Conservation (phyloP, 1,140 invertebrate genomes). For the Leptinotarsa defecta region DNA sequence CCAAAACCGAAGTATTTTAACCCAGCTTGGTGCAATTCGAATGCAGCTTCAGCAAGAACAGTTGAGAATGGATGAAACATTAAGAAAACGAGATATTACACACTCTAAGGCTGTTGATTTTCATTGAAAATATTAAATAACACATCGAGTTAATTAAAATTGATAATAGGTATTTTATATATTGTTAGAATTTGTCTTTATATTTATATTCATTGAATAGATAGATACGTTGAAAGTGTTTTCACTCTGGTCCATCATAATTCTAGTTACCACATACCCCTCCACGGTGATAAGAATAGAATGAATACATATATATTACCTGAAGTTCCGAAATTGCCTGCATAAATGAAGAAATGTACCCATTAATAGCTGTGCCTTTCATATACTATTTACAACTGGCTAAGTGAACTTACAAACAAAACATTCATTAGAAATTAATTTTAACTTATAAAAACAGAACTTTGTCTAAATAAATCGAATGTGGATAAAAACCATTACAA, state of each 20-base stretch:
- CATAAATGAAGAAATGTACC: neutral
- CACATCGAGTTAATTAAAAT: constrained; percentile 44
- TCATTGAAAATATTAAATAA: constrained; percentile 37
- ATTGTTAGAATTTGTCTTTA: constrained; percentile 53
- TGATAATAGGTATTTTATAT: constrained; percentile 52
- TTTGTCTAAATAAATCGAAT: too few relatives aligned
- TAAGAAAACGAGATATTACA: constrained; percentile 49
- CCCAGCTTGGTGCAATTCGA: constrained; percentile 64
- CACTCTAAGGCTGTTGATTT: constrained; percentile 52
- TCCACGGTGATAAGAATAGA: too few relatives aligned
- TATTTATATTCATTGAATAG: constrained; percentile 47
- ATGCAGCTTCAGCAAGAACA: constrained; percentile 63
- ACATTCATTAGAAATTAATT: too few relatives aligned
- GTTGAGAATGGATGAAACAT: constrained; percentile 58
- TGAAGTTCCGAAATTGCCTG: neutral
- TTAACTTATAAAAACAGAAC: too few relatives aligned
- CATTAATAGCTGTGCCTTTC: neutral
- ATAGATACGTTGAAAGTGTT: constrained; percentile 21
- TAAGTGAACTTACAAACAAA: too few relatives aligned
- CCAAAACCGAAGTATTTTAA: constrained; percentile 60
- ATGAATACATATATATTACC: neutral
- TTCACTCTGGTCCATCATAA: neutral
- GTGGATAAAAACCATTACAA: too few relatives aligned
- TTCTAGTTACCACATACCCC: too few relatives aligned
- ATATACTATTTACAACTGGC: neutral